Conservation (phyloP, 2,797 vertebrate genomes). For the Rhinella marina region DNA sequence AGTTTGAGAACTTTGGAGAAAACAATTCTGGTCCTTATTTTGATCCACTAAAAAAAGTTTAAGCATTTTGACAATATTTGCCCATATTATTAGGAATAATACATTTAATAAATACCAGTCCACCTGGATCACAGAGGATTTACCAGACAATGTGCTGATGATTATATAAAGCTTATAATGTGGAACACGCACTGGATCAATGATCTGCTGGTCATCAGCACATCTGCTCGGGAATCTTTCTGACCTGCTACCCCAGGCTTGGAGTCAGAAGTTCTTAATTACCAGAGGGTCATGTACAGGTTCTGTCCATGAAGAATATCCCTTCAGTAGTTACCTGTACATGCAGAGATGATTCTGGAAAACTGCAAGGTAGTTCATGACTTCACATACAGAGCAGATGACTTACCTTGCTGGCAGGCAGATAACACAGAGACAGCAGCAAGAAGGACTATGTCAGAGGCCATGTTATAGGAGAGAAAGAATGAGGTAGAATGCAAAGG, state of each 20-base stretch:
- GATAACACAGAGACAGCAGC: constrained; percentile 56
- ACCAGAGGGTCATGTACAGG: background rate
- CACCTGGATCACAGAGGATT: constrained; percentile 1
- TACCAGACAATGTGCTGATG: background rate
- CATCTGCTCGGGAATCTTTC: constrained; percentile 21
- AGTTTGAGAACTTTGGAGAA: background rate
- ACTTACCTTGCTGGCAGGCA: constrained; percentile 58
- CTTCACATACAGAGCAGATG: background rate
- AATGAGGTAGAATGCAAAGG: constrained; percentile 1
- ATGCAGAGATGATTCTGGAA: background rate
- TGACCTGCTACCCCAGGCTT: background rate
- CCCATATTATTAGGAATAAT: background rate
- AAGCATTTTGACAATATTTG: background rate
- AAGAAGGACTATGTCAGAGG: constrained; percentile 46
- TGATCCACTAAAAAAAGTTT: background rate
- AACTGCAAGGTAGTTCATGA: background rate
- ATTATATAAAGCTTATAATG: background rate
- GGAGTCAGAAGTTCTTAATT: background rate
- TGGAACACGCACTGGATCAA: background rate
- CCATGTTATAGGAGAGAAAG: constrained; percentile 33
- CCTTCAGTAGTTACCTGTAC: background rate
- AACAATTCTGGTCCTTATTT: background rate
- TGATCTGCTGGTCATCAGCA: background rate
- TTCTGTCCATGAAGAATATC: background rate
- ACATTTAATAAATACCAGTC: background rate